Evolutionary conservation across 2,888 invertebrate genomes (phyloP).

Genomic region (Macrophya alboannulata): DNA sequence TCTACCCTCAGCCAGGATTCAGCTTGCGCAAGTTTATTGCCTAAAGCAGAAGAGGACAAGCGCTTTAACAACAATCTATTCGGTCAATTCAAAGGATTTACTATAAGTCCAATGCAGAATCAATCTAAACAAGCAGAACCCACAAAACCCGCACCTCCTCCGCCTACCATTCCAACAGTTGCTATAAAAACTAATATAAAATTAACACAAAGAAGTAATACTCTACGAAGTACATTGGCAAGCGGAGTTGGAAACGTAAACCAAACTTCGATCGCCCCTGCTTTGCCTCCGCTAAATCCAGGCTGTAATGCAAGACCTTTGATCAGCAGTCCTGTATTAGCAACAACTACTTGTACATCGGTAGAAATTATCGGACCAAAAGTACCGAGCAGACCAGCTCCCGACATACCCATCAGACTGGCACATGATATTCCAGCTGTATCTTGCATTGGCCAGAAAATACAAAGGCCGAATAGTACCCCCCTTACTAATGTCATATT

Average conservation of each 20-base stretch:
- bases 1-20: constrained; percentile 77
- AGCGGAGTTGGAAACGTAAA: constrained; percentile 79
- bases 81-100: constrained; percentile 94
- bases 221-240: constrained; percentile 63
- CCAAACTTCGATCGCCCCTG: constrained; percentile 79
- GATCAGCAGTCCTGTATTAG: constrained; percentile 91
- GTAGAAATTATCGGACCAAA: constrained; percentile 87
- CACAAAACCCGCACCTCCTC: constrained; percentile 84
- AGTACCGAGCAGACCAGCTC: constrained; percentile 81
- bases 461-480: constrained; percentile 71
- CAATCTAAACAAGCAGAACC: constrained; percentile 78
- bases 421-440: constrained; percentile 82
- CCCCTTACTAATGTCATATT: constrained; percentile 67
- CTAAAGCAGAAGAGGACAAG: constrained; percentile 76
- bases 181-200: constrained; percentile 75
- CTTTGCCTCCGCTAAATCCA: constrained; percentile 85
- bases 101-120: constrained; percentile 86
- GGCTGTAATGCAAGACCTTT: constrained; percentile 86
- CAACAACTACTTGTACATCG: constrained; percentile 91
- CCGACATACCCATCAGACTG: constrained; percentile 83
- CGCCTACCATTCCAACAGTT: constrained; percentile 81
- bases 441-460: constrained; percentile 59
- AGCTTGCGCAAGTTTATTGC: constrained; percentile 76
- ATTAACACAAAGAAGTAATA: constrained; percentile 67
- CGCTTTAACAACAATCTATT: constrained; percentile 86